Conservation (phyloP, 2,113 vertebrate species). For the Bostrychus sinensis region DNA sequence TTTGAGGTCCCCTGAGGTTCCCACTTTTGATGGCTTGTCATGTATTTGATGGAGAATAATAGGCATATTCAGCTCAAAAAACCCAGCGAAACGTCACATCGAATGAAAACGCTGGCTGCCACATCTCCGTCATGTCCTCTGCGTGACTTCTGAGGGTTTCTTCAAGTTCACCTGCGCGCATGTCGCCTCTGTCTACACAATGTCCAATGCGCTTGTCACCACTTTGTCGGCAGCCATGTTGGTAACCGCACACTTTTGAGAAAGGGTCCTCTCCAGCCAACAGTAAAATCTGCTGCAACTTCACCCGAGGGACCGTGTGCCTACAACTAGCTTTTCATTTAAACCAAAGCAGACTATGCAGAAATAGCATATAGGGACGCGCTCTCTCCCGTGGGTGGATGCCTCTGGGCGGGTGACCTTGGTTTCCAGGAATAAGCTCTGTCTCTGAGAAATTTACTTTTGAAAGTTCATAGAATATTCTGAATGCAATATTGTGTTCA, state of each 20-base stretch:
- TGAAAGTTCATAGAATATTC: not conserved
- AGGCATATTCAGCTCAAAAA: conserved; percentile 17
- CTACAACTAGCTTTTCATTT: conserved; percentile 26
- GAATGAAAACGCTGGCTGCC: conserved; percentile 15
- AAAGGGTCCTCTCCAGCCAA: not conserved
- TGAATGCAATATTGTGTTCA: not conserved
- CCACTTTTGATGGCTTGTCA: conserved; percentile 34
- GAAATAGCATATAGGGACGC: not conserved
- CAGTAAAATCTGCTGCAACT: conserved; percentile 8
- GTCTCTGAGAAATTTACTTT: conserved; percentile 5
- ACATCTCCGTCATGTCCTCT: conserved; percentile 43
- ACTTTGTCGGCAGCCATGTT: not conserved
- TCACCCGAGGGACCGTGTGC: conserved; percentile 1
- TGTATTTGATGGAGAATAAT: conserved; percentile 35
- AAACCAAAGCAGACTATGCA: conserved; percentile 12
- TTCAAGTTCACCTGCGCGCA: not conserved
- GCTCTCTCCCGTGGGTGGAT: conserved; percentile 2
- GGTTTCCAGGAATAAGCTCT: not conserved
- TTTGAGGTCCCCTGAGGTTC: conserved; percentile 29
- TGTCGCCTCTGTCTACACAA: not conserved
- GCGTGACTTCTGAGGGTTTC: conserved; percentile 11
- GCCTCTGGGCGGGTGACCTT: conserved; percentile 41
- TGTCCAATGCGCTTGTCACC: not conserved
- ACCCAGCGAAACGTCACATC: conserved; percentile 4
- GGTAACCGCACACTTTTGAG: conserved; percentile 9